Percentiles rank a stretch among this genome's conserved stretches.
Evolutionary conservation across 2,797 vertebrate genomes (phyloP).

Genomic region (Sebastes vulpes): DNA sequence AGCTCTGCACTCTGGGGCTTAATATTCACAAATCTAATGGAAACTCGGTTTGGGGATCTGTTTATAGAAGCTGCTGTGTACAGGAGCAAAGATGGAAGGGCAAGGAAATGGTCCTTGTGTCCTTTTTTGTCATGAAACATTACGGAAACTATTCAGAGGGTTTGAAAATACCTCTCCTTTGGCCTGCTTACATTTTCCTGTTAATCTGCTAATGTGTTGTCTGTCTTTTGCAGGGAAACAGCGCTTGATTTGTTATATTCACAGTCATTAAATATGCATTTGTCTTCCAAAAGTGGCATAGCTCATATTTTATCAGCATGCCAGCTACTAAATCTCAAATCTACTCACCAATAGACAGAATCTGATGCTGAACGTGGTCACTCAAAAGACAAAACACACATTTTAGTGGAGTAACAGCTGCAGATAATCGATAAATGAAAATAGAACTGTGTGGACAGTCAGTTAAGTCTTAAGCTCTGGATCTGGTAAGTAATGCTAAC

Average conservation of each 20-base stretch:
- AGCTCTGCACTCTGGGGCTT: constrained; percentile 69
- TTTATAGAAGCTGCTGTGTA: constrained; percentile 69
- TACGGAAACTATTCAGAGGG: constrained; percentile 15
- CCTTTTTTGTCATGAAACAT: constrained; percentile 35
- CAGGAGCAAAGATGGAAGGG: constrained; percentile 24
- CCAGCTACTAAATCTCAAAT: neutral
- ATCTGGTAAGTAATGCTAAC: constrained; percentile 18
- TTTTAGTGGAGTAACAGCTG: neutral
- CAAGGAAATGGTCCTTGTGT: constrained; percentile 29
- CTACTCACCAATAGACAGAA: neutral
- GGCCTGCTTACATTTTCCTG: constrained; percentile 2
- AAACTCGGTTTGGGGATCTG: constrained; percentile 66
- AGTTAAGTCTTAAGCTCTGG: neutral
- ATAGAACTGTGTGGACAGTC: neutral
- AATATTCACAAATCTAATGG: constrained; percentile 60
- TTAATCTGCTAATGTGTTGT: neutral
- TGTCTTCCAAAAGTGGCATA: neutral
- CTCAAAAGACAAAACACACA: neutral
- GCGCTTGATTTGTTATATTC: neutral
- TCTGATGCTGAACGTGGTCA: neutral
- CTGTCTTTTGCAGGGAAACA: neutral
- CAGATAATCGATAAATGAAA: constrained; percentile 3
- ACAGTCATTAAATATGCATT: neutral
- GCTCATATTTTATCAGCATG: neutral
- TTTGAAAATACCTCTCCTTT: constrained; percentile 14